Base-by-base conservation (phyloP, 2,888 invertebrate species). In the Drosophila putrida region DNA sequence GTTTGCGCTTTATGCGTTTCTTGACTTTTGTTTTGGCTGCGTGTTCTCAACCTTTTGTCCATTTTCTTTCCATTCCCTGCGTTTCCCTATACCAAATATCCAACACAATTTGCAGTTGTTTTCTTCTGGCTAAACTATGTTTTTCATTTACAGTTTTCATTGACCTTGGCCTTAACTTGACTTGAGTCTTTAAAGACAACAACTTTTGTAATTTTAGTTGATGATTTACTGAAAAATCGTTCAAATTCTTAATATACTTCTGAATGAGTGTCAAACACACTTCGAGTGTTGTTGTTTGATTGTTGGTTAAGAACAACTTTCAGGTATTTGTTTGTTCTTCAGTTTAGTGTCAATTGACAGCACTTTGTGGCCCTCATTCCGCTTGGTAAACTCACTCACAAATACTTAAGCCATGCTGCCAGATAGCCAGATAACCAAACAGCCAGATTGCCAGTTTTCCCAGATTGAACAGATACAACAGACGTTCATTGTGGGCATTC, bases 1-100 rank as follows among this genome's bases (percentile, higher is more conserved):
- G 77, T 85, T 89, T 75, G 80, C 67, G 54, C 65, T 69, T 71
- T 64, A 74, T 78, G 69, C 82, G 73, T 73, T 75, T 74, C 75
- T 80, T 70, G 74, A 69, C 72, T 71, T 78, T 78, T 67, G 41
- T 69, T 73, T 57, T 61, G 36, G 28, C 69, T 71, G 55, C 80
- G 46, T 54, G 54, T 25, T 41, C 31, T 5, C 15, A 60, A 53
- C 65, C 51, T 60, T 47, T 55, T 20, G 11, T 10, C 10, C 31
- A 28, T 6, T 25, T 35, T 10, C n/a, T n/a, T n/a, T n/a, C n/a
- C n/a, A n/a, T n/a, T 1, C 4, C 31, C 11, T 27, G n/a, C 13
- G 11, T 35, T 20, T n/a, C 31, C 38, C 20, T 8, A n/a, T 9
- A n/a, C 44, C 50, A 8, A 20, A 33, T n/a, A 47, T 20, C 13